Percentiles rank a stretch among this genome's conserved stretches.
These are phyloP conservation scores for Agriopis marginaria DNA, from an alignment of 2,888 invertebrate species.

Conservation along the genomic window DNA sequence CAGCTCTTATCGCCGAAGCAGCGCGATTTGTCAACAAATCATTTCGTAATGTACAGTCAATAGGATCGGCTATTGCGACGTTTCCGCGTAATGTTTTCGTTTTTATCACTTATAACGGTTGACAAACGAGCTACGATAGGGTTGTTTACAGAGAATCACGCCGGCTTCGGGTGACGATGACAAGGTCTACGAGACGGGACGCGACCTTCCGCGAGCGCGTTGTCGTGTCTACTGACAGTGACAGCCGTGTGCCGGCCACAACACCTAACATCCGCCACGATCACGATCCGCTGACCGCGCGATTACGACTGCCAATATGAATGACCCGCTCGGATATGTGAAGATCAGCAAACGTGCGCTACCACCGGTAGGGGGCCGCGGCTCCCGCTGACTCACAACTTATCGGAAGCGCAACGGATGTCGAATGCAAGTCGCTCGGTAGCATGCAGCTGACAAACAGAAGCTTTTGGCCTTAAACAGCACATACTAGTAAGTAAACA, in stretches of 20 bases:
- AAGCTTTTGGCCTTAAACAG: constrained; percentile 73
- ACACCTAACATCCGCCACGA: constrained; percentile 61
- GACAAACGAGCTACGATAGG: constrained; percentile 58
- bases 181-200: constrained; percentile 37
- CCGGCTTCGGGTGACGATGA: constrained; percentile 53
- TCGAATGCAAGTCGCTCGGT: constrained; percentile 59
- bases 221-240: constrained; percentile 58
- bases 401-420: constrained; percentile 83
- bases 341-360: constrained; percentile 60
- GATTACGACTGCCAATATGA: constrained; percentile 57
- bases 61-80: constrained; percentile 39
- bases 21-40: constrained; percentile 48
- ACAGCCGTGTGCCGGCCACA: constrained; percentile 50
- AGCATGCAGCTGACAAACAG: constrained; percentile 70
- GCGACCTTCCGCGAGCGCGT: constrained; percentile 68
- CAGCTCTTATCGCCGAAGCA: constrained; percentile 48
- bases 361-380: constrained; percentile 44
- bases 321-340: constrained; percentile 61
- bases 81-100: constrained; percentile 70
- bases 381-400: constrained; percentile 71
- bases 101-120: constrained; percentile 62
- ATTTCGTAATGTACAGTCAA: constrained; percentile 38
- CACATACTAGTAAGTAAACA: constrained; percentile 64
- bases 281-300: constrained; percentile 63
- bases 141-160: constrained; percentile 66